Conservation (phyloP, 1,140 invertebrate genomes). For the Matsumurasca onukii region DNA sequence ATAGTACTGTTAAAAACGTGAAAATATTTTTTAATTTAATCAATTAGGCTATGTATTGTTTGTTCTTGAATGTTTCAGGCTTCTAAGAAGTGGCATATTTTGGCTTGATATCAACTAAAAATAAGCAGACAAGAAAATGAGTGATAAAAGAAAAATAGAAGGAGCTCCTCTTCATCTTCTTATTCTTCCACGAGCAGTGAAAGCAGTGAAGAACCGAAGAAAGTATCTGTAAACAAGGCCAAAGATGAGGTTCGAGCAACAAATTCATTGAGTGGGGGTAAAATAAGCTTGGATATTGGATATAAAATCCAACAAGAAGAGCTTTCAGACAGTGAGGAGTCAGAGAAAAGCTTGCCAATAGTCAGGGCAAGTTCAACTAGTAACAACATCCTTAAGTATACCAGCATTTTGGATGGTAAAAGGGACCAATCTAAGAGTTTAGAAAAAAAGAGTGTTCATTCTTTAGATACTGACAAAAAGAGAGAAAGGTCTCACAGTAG, state of each 20-base stretch:
- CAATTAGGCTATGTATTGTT: neutral
- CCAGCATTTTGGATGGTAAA: neutral
- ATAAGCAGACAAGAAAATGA: neutral
- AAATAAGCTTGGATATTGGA: constrained; percentile 14
- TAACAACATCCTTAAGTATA: neutral
- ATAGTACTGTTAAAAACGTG: too few relatives aligned
- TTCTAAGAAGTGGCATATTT: neutral
- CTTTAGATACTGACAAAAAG: constrained; percentile 10
- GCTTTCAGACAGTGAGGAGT: constrained; percentile 4
- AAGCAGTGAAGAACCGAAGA: neutral
- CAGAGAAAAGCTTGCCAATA: neutral
- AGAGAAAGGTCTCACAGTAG: constrained; percentile 9
- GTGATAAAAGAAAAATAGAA: neutral
- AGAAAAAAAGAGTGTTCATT: constrained; percentile 14
- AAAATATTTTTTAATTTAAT: too few relatives aligned
- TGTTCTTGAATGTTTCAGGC: constrained; percentile 23
- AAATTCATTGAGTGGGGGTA: neutral
- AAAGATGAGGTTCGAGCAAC: neutral
- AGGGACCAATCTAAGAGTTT: neutral
- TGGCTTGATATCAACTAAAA: neutral
- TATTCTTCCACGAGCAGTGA: constrained; percentile 6
- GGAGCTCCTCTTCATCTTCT: constrained; percentile 12
- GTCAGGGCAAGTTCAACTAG: neutral
- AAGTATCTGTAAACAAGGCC: neutral
- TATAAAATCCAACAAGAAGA: constrained; percentile 23